phyloP scores from a whole-genome alignment of 1,140 invertebrate genomes.

The Panagrolaimus sp. region DNA sequence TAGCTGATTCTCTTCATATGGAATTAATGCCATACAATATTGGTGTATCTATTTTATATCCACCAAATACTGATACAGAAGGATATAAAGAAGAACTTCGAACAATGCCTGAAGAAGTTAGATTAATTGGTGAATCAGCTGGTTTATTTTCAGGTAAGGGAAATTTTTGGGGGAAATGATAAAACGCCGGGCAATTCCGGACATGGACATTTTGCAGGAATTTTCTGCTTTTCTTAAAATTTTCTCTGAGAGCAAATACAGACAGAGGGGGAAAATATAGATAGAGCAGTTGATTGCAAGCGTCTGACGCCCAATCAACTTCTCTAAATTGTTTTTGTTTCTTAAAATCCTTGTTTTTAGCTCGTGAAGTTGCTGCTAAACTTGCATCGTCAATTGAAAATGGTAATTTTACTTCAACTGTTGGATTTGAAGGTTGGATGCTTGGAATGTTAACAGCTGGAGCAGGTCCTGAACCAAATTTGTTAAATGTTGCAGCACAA shows the following conservation, averaged over 20 bases:
- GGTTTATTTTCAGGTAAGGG: constrained; percentile 70
- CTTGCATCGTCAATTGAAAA: constrained; percentile 72
- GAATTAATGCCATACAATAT: constrained; percentile 68
- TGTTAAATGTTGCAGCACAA: too few relatives aligned
- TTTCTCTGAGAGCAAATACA: too few relatives aligned
- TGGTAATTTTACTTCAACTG: constrained; percentile 73
- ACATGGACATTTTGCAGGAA: too few relatives aligned
- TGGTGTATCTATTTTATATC: constrained; percentile 76
- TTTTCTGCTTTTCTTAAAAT: too few relatives aligned
- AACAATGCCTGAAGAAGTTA: constrained; percentile 50
- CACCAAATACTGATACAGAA: constrained; percentile 95
- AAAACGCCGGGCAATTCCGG: too few relatives aligned
- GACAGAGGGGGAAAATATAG: too few relatives aligned
- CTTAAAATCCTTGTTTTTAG: too few relatives aligned
- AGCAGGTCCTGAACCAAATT: constrained; percentile 68
- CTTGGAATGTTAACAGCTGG: constrained; percentile 74
- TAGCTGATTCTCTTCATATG: constrained; percentile 87
- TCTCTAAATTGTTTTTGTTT: too few relatives aligned
- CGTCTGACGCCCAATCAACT: too few relatives aligned
- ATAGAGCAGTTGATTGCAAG: too few relatives aligned
- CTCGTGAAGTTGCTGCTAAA: constrained; percentile 73
- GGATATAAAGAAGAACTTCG: constrained; percentile 73
- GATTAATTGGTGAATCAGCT: constrained; percentile 70
- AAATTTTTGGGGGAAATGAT: too few relatives aligned
- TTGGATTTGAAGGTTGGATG: constrained; percentile 78